Percentiles rank a stretch among this genome's conserved stretches.
Evolutionary conservation across 1,140 invertebrate genomes (phyloP).

Genomic region (Hyles euphorbiae): DNA sequence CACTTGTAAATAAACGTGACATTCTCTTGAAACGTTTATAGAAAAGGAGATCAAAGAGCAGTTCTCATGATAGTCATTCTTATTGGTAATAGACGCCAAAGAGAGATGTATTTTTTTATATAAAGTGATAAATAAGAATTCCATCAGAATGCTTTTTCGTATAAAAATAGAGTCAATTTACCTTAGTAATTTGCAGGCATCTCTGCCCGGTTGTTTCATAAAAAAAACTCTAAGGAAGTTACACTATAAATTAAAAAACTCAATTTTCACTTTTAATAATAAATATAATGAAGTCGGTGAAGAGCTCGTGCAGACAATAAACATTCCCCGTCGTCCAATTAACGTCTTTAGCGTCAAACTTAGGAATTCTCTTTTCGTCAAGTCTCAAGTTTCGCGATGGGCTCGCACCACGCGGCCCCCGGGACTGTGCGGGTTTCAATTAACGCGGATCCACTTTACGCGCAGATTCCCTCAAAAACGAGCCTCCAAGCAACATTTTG

Average conservation of each 20-base stretch:
- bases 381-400: neutral
- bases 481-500: constrained; percentile 11
- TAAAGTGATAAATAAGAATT: too few relatives aligned
- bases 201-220: too few relatives aligned
- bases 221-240: neutral
- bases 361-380: neutral
- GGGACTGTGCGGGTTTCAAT: constrained; percentile 15
- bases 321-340: constrained; percentile 1
- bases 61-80: too few relatives aligned
- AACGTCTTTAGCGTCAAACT: constrained; percentile 1
- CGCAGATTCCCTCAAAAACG: constrained; percentile 16
- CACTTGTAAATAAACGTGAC: too few relatives aligned
- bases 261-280: neutral
- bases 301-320: neutral
- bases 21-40: too few relatives aligned
- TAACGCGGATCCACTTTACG: constrained; percentile 20
- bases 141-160: too few relatives aligned
- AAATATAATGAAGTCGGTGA: neutral
- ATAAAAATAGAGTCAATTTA: too few relatives aligned
- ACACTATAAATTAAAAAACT: neutral
- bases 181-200: too few relatives aligned
- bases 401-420: neutral
- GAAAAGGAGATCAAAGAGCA: too few relatives aligned
- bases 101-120: too few relatives aligned
- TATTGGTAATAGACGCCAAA: too few relatives aligned